These are phyloP conservation scores for Lithophane ornitopus DNA, from an alignment of 2,888 invertebrate genomes.

Conservation along the genomic window DNA sequence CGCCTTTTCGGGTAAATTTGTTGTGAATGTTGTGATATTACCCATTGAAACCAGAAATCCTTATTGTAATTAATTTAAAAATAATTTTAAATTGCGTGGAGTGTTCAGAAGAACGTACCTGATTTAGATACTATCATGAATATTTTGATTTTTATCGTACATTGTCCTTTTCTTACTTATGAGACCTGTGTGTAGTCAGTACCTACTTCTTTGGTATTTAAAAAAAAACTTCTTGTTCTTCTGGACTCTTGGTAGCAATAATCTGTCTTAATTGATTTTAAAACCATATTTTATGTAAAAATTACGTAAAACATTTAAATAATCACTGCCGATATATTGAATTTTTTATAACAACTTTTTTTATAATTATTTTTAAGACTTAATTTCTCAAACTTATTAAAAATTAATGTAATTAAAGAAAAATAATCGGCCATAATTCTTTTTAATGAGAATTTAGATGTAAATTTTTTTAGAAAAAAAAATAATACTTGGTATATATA, in stretches of 20 bases:
- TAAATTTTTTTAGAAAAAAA: slow-evolving; percentile 79
- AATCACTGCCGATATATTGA: slow-evolving; percentile 55
- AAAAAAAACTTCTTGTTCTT: slow-evolving; percentile 16
- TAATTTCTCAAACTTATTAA: slow-evolving; percentile 50
- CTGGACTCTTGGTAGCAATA: slow-evolving; percentile 29
- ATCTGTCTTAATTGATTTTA: slow-evolving; percentile 4
- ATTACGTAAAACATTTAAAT: slow-evolving; percentile 23
- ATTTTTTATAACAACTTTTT: slow-evolving; percentile 45
- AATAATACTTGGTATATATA: slow-evolving; percentile 59
- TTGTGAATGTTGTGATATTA: neutral
- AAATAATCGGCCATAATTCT: slow-evolving; percentile 76
- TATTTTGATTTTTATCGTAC: neutral
- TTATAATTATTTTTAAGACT: slow-evolving; percentile 41
- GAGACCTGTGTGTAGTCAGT: neutral
- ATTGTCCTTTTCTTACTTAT: neutral
- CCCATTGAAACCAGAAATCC: slow-evolving; percentile 15
- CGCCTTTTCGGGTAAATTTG: neutral
- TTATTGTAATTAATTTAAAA: slow-evolving; percentile 26
- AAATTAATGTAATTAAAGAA: slow-evolving; percentile 55
- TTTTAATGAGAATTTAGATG: slow-evolving; percentile 74
- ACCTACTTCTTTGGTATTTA: neutral
- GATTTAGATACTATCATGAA: slow-evolving; percentile 15
- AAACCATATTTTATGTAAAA: slow-evolving; percentile 4
- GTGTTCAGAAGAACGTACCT: slow-evolving; percentile 36
- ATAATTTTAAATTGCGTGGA: slow-evolving; percentile 25